These are phyloP conservation scores for Anastrepha obliqua DNA, from an alignment of 1,140 invertebrate species.

Conservation along the genomic window DNA sequence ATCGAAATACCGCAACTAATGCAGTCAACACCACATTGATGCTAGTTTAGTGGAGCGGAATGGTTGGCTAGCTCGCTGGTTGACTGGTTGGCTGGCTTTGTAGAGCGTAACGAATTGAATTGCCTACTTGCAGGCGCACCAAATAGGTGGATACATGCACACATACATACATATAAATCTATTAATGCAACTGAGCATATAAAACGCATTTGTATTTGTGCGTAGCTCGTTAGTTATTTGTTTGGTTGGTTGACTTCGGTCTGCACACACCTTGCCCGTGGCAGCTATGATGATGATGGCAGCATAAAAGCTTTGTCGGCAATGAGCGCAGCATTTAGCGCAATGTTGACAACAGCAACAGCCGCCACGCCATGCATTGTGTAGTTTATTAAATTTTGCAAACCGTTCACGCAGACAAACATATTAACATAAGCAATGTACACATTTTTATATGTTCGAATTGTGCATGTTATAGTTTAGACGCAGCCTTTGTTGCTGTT, in stretches of 20 bases:
- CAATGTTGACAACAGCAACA: not conserved
- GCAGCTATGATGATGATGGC: not conserved
- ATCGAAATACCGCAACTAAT: slow-evolving; percentile 50
- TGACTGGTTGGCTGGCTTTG: not conserved
- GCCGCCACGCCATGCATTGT: not conserved
- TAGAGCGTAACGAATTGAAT: slow-evolving; percentile 8
- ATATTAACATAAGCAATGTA: not conserved
- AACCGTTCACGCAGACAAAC: not conserved
- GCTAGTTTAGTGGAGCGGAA: not conserved
- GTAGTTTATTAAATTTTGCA: slow-evolving; percentile 43
- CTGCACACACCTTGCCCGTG: not conserved
- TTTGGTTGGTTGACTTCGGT: not conserved
- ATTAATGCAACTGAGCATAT: not conserved
- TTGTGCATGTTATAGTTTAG: not conserved
- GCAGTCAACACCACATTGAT: slow-evolving; percentile 36
- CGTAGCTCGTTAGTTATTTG: not conserved
- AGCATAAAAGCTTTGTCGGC: slow-evolving; percentile 12
- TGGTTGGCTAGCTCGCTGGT: not conserved
- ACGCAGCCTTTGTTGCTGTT: not conserved
- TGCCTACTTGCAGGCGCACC: slow-evolving; percentile 19
- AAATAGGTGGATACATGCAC: not conserved
- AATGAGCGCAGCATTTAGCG: not conserved
- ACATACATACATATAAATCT: too few relatives aligned
- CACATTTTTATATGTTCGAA: too few relatives aligned
- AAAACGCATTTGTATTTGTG: not conserved